Evolutionary conservation across 2,113 vertebrate genomes (phyloP).

Genomic region (Charadrius vociferus): DNA sequence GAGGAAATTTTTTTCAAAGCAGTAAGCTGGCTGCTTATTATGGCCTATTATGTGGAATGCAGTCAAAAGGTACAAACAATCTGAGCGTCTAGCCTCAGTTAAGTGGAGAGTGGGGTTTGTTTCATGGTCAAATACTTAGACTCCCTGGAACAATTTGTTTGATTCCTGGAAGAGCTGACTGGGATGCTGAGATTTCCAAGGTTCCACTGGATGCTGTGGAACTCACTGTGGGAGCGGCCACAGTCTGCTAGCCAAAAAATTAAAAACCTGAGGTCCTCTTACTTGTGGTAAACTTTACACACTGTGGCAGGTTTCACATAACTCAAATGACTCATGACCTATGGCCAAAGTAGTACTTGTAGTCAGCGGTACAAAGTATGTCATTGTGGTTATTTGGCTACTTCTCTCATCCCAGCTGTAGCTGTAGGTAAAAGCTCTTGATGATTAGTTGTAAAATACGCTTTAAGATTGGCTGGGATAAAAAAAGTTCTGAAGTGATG

Average conservation of each 20-base stretch:
- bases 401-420: not conserved
- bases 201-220: constrained; percentile 8
- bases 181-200: constrained; percentile 43
- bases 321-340: constrained; percentile 39
- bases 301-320: constrained; percentile 23
- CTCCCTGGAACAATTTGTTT: constrained; percentile 56
- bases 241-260: constrained; percentile 24
- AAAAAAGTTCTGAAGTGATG: not conserved
- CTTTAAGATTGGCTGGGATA: not conserved
- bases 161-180: constrained; percentile 64
- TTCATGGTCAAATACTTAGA: constrained; percentile 47
- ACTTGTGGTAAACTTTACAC: constrained; percentile 36
- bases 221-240: not conserved
- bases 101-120: constrained; percentile 32
- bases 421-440: not conserved
- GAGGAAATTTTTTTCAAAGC: constrained; percentile 8
- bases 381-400: constrained; percentile 19
- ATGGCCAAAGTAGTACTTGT: not conserved
- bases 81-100: constrained; percentile 5
- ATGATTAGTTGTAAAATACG: not conserved
- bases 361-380: constrained; percentile 32
- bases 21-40: constrained; percentile 10
- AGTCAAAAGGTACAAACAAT: constrained; percentile 49
- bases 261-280: constrained; percentile 30
- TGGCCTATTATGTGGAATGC: not conserved